Evolutionary conservation across 2,113 vertebrate species (phyloP).

Genomic region (Tachycineta bicolor): DNA sequence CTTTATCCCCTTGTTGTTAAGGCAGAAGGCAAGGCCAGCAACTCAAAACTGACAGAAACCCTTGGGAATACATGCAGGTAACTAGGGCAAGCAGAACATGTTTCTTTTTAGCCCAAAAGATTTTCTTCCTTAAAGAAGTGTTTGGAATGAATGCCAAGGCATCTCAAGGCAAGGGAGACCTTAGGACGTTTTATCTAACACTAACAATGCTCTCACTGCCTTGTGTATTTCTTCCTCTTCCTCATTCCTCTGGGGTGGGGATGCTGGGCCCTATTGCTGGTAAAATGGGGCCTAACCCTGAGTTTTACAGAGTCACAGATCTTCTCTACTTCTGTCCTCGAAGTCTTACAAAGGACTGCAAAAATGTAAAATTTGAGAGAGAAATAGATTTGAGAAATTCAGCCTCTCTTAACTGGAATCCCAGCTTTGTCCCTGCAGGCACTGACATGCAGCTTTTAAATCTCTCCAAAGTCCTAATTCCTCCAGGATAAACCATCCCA

Average conservation of each 20-base stretch:
- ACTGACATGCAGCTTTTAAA: background rate
- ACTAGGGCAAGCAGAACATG: background rate
- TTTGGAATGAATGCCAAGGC: background rate
- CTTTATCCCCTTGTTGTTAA: background rate
- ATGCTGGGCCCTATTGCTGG: background rate
- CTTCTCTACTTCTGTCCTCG: background rate
- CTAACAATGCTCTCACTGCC: background rate
- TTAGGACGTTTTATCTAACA: background rate
- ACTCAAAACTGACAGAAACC: background rate
- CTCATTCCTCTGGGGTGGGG: background rate
- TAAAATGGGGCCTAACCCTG: background rate
- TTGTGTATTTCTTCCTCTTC: background rate
- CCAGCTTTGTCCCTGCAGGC: background rate
- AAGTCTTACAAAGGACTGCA: background rate
- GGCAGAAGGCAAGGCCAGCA: background rate
- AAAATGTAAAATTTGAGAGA: background rate
- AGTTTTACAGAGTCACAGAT: background rate
- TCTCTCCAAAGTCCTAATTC: background rate
- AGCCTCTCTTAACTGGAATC: background rate
- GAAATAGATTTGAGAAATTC: background rate
- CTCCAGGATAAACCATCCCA: background rate
- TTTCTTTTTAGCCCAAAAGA: background rate
- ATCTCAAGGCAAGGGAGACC: background rate
- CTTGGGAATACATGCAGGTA: background rate
- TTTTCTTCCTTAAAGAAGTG: background rate